Percentiles rank a stretch among this genome's conserved stretches.
Evolutionary conservation across 2,888 invertebrate species (phyloP).

Genomic region (Drosophila leonis): DNA sequence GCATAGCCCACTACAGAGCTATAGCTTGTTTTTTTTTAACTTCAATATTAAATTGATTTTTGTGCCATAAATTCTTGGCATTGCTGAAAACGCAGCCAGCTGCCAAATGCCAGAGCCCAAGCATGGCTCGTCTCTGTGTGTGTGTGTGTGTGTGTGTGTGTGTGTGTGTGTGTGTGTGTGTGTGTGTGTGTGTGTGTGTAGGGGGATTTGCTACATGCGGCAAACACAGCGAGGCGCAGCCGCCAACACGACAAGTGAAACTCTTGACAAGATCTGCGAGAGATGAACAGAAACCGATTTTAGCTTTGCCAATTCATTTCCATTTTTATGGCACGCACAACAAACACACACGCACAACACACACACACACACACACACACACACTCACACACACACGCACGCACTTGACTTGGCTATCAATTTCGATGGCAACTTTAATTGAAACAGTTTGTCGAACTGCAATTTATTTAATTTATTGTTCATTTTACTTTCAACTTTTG

Average conservation of each 20-base stretch:
- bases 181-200: background rate
- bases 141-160: background rate
- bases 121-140: background rate
- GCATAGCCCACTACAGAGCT: background rate
- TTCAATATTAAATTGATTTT: slow-evolving; percentile 38
- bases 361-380: slow-evolving; percentile 12
- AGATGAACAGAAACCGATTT: slow-evolving; percentile 8
- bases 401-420: slow-evolving; percentile 29
- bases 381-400: slow-evolving; percentile 10
- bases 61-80: slow-evolving; percentile 70
- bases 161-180: background rate
- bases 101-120: slow-evolving; percentile 14
- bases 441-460: slow-evolving; percentile 70
- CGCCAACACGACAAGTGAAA: slow-evolving; percentile 50
- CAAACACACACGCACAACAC: slow-evolving; percentile 34
- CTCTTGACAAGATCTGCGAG: slow-evolving; percentile 44
- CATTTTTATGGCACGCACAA: slow-evolving; percentile 60
- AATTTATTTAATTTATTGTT: slow-evolving; percentile 63
- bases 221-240: slow-evolving; percentile 12
- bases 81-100: slow-evolving; percentile 37
- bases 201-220: slow-evolving; percentile 39
- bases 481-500: slow-evolving; percentile 63
- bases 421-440: slow-evolving; percentile 50
- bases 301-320: slow-evolving; percentile 35
- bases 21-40: slow-evolving; percentile 6